Evolutionary conservation across 30 jellyfish, hydroid and myxozoan species (phyloP).

Genomic region (Cassiopea xamachana): DNA sequence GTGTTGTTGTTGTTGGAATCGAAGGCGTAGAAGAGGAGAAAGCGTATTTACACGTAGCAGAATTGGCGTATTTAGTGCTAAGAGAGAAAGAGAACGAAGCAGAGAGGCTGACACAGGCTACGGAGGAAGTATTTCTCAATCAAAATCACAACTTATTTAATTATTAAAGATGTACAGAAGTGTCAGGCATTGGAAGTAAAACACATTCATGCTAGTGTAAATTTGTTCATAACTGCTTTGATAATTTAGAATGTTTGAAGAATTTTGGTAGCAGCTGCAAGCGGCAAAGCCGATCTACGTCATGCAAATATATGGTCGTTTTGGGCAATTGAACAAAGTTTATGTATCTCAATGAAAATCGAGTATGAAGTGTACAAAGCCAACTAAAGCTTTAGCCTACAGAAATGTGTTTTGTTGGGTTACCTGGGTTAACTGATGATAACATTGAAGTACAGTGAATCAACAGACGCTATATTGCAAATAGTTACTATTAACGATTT

Average conservation of each 20-base stretch:
- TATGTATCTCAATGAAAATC: no score
- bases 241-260: neutral
- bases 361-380: no score
- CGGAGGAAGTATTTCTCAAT: conserved; percentile 18
- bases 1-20: conserved; percentile 28
- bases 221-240: neutral
- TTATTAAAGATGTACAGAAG: neutral
- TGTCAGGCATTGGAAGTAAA: neutral
- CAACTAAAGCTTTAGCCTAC: no score
- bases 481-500: no score
- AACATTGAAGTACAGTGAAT: no score
- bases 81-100: neutral
- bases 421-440: no score
- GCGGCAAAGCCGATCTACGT: neutral
- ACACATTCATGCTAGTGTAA: neutral
- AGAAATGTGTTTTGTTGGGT: no score
- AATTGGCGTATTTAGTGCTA: neutral
- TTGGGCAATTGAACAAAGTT: no score
- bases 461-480: no score
- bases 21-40: neutral
- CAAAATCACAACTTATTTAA: neutral
- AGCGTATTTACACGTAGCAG: neutral
- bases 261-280: neutral
- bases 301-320: no score
- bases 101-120: conserved; percentile 30